phyloP scores from a whole-genome alignment of 2,113 vertebrate genomes.

The Echinops telfairi region DNA sequence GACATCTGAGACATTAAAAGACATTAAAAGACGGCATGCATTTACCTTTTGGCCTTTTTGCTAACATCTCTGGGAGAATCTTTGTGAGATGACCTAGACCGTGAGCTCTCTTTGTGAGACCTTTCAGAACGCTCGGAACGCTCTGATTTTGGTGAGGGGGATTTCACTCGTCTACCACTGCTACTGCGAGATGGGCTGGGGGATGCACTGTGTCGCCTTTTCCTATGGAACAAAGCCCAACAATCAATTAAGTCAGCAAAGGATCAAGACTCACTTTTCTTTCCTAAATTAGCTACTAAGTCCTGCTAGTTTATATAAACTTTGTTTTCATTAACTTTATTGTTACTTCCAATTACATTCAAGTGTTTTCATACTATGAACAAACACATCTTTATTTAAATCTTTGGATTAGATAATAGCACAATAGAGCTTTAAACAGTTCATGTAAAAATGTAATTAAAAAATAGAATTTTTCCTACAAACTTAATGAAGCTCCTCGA shows the following conservation, averaged over 20 bases:
- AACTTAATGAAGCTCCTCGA: not conserved
- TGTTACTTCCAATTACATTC: slow-evolving; percentile 46
- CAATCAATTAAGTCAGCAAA: slow-evolving; percentile 51
- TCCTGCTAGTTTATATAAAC: not conserved
- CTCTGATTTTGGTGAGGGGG: slow-evolving; percentile 96
- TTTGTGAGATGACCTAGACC: slow-evolving; percentile 94
- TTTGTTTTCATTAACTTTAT: slow-evolving; percentile 33
- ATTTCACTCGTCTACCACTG: slow-evolving; percentile 93
- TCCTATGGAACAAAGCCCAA: slow-evolving; percentile 87
- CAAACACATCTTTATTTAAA: slow-evolving; percentile 54
- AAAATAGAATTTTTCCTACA: no score
- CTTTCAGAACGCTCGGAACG: slow-evolving; percentile 94
- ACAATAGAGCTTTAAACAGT: not conserved
- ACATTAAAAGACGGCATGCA: slow-evolving; percentile 36
- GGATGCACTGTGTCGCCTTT: slow-evolving; percentile 94
- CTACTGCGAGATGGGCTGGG: slow-evolving; percentile 94
- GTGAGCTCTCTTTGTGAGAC: slow-evolving; percentile 95
- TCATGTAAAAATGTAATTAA: no score
- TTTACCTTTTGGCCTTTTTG: slow-evolving; percentile 97
- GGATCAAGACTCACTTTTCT: slow-evolving; percentile 25
- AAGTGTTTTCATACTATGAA: slow-evolving; percentile 46
- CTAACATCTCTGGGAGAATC: slow-evolving; percentile 95
- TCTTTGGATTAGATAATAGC: not conserved
- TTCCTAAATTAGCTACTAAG: slow-evolving; percentile 44
- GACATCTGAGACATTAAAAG: slow-evolving; percentile 41